Conservation (phyloP, 2,113 vertebrate species). For the Dromas ardeola region DNA sequence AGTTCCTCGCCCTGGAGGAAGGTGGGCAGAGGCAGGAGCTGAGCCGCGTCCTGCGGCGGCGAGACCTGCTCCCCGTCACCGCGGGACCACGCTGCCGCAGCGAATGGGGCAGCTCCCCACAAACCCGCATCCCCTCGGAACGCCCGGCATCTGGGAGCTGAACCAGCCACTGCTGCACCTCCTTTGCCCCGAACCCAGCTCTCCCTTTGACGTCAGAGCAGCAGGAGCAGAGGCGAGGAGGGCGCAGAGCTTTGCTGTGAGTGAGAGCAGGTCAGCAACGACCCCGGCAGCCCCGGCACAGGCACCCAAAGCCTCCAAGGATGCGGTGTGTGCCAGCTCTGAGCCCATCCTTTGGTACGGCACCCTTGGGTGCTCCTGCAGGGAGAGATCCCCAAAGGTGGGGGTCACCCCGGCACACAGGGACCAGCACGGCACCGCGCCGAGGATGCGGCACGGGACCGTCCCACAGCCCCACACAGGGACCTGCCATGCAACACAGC, state of each 20-base stretch:
- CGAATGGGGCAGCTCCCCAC: background rate
- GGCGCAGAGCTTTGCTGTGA: background rate
- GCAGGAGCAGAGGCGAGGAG: background rate
- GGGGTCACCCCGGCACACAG: fast-evolving
- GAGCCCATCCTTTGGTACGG: background rate
- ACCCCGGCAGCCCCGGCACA: fast-evolving
- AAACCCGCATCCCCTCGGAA: background rate
- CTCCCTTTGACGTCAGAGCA: background rate
- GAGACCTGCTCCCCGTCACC: fast-evolving
- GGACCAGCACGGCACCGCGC: background rate
- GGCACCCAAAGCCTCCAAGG: background rate
- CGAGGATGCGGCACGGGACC: background rate
- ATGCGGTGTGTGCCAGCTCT: background rate
- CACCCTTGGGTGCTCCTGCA: background rate
- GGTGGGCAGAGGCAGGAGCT: background rate
- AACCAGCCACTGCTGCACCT: background rate
- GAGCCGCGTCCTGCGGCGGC: background rate
- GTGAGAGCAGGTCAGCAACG: background rate
- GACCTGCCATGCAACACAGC: background rate
- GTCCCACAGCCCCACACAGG: background rate
- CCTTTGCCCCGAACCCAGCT: background rate
- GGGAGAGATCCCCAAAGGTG: background rate
- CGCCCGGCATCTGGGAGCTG: fast-evolving
- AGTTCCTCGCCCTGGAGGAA: background rate
- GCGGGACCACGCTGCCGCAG: background rate